Percentiles rank a stretch among this genome's conserved stretches.
Evolutionary conservation across 1,140 invertebrate genomes (phyloP).

Genomic region (Drosophila varians): DNA sequence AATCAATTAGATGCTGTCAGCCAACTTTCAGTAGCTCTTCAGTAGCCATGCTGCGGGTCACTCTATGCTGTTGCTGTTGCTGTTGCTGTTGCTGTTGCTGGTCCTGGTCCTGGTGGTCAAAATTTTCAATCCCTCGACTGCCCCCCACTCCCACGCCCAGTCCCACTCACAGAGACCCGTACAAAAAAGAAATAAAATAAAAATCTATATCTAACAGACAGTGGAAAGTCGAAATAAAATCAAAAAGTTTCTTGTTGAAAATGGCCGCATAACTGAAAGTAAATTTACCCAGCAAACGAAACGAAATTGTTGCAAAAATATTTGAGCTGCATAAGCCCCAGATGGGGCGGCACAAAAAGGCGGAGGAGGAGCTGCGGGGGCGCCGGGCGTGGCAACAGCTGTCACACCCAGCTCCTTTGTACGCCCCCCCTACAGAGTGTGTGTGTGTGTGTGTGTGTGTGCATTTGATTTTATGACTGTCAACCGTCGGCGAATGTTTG

Average conservation of each 20-base stretch:
- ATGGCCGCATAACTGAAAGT: conserved; percentile 74
- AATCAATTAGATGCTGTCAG: conserved; percentile 61
- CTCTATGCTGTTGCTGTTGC: background rate
- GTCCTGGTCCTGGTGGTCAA: background rate
- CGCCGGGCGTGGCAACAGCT: conserved; percentile 11
- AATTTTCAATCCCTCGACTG: too few relatives aligned
- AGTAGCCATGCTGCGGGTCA: background rate
- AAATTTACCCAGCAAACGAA: conserved; percentile 73
- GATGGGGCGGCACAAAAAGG: background rate
- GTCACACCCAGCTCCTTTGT: conserved; percentile 7
- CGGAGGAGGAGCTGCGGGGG: background rate
- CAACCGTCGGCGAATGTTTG: conserved; percentile 75
- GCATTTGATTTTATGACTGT: conserved; percentile 77
- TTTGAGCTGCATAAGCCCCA: conserved; percentile 69
- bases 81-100: too few relatives aligned
- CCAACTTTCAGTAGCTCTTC: background rate
- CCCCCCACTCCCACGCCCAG: background rate
- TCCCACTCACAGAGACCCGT: background rate
- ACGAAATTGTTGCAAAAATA: conserved; percentile 77
- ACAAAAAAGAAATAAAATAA: background rate
- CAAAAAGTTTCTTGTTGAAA: conserved; percentile 55
- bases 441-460: conserved; percentile 25
- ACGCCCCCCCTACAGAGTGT: background rate
- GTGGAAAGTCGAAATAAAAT: conserved; percentile 13
- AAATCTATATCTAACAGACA: conserved; percentile 10